Evolutionary conservation across 2,113 vertebrate genomes (phyloP), one percentile per base, ranked within the genome.

Genomic region (Gavialis gangeticus): DNA sequence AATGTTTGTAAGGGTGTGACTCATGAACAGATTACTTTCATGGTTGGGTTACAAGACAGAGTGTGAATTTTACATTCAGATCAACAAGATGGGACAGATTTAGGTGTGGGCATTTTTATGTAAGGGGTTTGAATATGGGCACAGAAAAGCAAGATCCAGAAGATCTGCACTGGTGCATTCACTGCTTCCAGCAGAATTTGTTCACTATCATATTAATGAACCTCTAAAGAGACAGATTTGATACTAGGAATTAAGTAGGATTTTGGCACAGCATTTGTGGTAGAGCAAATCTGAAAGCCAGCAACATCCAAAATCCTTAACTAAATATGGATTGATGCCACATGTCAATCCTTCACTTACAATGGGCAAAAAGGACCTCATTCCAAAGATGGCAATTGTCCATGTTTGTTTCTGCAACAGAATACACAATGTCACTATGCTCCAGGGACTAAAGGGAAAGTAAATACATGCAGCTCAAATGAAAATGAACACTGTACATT

Each of bases 61-160:
- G 10, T 98, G 96, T 97, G 97, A 98, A 98, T 98, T 97, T 97
- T 98, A 94, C 94, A 96, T 93, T 95, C 85, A 96, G 92, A 97
- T 97, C 95, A 97, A 97, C 98, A 98, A 98, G 97, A 98, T 95
- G 91, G 94, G 90, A 96, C 97, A 97, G 92, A 98, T 97, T 97
- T 96, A 98, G 96, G 96, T 97, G 98, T 97, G 96, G 92, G 88
- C 66, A 75, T 96, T 96, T 96, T 98, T 98, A 98, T 46, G 69
- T 95, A 97, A 97, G 46, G 69, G 88, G 94, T 97, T 97, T 97
- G 80, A 97, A 94, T 92, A 92, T 62, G 30, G 79, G 13, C 79
- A 96, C 63, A 34, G 80, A 97, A 91, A 46, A 95, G 37, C 0
- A 0, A 59, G 95, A 97, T 94, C 87, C 63, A 93, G 94, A 97